phyloP scores from a whole-genome alignment of 2,113 vertebrate genomes.

The Odocoileus hemionus region DNA sequence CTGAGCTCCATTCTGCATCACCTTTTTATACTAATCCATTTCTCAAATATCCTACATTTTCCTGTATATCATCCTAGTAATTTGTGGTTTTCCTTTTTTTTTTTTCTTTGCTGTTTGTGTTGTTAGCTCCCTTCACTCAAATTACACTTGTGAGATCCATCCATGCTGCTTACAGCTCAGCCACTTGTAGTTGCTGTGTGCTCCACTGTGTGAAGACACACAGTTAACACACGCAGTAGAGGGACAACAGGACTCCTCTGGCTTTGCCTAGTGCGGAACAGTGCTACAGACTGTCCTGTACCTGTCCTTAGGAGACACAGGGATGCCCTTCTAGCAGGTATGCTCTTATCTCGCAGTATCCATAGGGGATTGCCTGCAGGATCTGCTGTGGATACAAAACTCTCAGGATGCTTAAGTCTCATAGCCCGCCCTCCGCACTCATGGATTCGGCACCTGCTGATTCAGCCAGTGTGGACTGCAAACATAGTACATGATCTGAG shows the following conservation, averaged over 20 bases:
- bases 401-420: neutral
- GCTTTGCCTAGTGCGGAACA: neutral
- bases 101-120: neutral
- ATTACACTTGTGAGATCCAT: neutral
- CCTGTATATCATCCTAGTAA: neutral
- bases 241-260: neutral
- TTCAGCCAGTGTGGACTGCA: neutral
- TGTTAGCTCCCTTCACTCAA: neutral
- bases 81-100: neutral
- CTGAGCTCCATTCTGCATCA: neutral
- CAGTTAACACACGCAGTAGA: neutral
- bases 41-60: neutral
- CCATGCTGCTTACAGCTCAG: neutral
- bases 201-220: neutral
- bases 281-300: neutral
- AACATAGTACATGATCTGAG: neutral
- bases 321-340: neutral
- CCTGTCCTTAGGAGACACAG: neutral
- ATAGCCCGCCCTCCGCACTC: rapidly evolving
- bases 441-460: neutral
- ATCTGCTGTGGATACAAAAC: neutral
- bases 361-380: neutral
- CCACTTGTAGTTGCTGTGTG: neutral
- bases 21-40: no score
- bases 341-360: neutral